Conservation (phyloP, 2,797 vertebrate genomes). For the Acridotheres tristis region DNA sequence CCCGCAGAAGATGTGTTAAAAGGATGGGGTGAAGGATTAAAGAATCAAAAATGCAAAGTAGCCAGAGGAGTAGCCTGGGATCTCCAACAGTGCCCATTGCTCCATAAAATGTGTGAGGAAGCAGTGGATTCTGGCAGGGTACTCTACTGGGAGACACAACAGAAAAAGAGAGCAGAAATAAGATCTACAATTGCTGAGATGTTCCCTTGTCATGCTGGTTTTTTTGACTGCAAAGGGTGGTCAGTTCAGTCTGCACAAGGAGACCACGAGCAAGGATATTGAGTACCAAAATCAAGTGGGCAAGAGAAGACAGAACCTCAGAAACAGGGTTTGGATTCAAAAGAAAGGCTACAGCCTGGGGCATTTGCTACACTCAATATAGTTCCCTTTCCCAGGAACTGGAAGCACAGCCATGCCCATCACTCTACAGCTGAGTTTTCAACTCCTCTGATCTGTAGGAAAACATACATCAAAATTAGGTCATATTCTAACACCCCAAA, state of each 20-base stretch:
- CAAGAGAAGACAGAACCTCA: not conserved
- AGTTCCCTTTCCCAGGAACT: not conserved
- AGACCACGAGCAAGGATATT: not conserved
- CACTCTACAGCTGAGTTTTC: not conserved
- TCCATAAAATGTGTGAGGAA: not conserved
- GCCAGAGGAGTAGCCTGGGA: not conserved
- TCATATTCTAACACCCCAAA: not conserved
- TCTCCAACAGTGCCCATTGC: not conserved
- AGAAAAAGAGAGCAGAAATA: not conserved
- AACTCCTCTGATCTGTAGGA: not conserved
- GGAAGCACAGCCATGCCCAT: not conserved
- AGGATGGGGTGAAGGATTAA: not conserved
- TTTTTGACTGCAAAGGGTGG: not conserved
- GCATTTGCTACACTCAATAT: fast-evolving
- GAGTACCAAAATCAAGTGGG: not conserved
- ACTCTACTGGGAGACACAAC: not conserved
- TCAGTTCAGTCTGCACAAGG: not conserved
- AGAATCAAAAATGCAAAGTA: not conserved
- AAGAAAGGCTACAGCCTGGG: not conserved
- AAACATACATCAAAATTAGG: not conserved
- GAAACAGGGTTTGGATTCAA: not conserved
- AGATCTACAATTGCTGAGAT: not conserved
- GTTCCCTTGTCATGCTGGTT: not conserved
- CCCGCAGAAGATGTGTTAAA: not conserved
- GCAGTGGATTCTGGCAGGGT: not conserved